phyloP scores from a whole-genome alignment of 2,888 invertebrate genomes.

The Spatulosminthurus flaviceps region DNA sequence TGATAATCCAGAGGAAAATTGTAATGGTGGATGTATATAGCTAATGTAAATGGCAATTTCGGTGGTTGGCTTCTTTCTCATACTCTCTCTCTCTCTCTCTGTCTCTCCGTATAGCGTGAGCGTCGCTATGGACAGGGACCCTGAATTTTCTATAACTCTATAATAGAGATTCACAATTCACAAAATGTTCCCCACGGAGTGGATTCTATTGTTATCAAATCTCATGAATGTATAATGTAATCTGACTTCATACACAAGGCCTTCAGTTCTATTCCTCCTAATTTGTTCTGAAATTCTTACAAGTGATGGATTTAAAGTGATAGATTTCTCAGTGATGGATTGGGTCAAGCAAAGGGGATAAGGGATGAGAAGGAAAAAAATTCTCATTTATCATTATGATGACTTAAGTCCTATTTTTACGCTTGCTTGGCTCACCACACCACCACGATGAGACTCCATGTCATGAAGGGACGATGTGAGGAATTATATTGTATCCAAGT shows the following conservation, averaged over 20 bases:
- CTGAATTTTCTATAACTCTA: neutral
- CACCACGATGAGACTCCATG: no score
- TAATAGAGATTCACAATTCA: slow-evolving; percentile 10
- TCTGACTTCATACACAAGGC: slow-evolving; percentile 27
- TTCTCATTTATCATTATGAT: slow-evolving; percentile 38
- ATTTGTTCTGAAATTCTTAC: slow-evolving; percentile 42
- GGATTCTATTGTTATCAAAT: slow-evolving; percentile 43
- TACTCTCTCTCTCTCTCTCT: neutral
- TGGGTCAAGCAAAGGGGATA: slow-evolving; percentile 38
- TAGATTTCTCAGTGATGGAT: slow-evolving; percentile 43
- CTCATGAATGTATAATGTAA: slow-evolving; percentile 42
- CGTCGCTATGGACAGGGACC: neutral
- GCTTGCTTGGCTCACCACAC: neutral
- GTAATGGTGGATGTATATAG: no score
- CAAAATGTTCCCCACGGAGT: slow-evolving; percentile 31
- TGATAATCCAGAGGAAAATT: no score
- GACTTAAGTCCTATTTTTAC: slow-evolving; percentile 1
- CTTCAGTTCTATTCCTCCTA: slow-evolving; percentile 25
- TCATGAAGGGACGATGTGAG: no score
- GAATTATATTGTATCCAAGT: no score
- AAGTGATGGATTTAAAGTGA: slow-evolving; percentile 34
- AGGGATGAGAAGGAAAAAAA: slow-evolving; percentile 21
- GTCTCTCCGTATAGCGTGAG: neutral
- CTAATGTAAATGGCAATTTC: neutral
- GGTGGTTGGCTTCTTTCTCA: neutral